Conservation (phyloP, 2,888 invertebrate species). For the Cataglyphis altisquamis region DNA sequence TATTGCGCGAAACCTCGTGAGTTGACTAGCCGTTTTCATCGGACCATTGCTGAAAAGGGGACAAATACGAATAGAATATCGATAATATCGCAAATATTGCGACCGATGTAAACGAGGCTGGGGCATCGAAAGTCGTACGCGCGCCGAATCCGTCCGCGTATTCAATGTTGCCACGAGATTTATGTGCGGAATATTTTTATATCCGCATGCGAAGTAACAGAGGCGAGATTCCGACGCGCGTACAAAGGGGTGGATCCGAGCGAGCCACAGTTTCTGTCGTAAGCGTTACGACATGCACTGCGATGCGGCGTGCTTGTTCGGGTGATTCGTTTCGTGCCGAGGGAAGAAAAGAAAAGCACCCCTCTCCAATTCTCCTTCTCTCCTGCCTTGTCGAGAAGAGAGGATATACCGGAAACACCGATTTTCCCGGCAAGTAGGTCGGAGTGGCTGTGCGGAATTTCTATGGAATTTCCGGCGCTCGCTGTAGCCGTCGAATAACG, state of each 20-base stretch:
- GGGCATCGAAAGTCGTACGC: slow-evolving; percentile 19
- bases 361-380: background rate
- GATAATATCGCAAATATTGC: slow-evolving; percentile 46
- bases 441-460: slow-evolving; percentile 51
- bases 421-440: slow-evolving; percentile 45
- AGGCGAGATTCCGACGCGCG: slow-evolving; percentile 43
- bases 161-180: slow-evolving; percentile 46
- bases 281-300: slow-evolving; percentile 33
- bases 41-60: background rate
- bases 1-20: background rate
- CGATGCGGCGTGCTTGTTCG: slow-evolving; percentile 27
- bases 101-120: slow-evolving; percentile 27
- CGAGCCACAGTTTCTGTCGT: slow-evolving; percentile 17
- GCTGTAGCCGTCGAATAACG: slow-evolving; percentile 47
- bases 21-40: background rate
- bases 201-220: background rate
- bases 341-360: slow-evolving; percentile 30
- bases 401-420: slow-evolving; percentile 44
- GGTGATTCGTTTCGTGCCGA: slow-evolving; percentile 54
- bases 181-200: slow-evolving; percentile 52
- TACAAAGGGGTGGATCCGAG: slow-evolving; percentile 42
- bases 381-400: background rate
- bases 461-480: slow-evolving; percentile 20
- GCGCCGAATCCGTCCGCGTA: background rate
- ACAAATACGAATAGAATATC: slow-evolving; percentile 45